Evolutionary conservation across 2,888 invertebrate genomes (phyloP), one percentile per base, ranked within the genome.

Genomic region (Ophion slaviceki): DNA sequence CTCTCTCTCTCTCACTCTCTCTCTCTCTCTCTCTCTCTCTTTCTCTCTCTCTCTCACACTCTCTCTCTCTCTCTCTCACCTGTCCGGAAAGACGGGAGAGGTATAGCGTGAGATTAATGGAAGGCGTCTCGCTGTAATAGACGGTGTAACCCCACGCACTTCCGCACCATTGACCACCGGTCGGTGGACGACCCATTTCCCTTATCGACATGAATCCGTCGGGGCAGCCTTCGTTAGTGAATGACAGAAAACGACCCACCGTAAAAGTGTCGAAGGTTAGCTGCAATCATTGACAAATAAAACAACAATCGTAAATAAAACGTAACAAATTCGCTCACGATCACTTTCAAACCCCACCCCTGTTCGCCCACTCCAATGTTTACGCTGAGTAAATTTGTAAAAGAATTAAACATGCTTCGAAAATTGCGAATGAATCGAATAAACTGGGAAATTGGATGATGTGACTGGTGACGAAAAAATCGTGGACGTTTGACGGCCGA

Each of bases 91-190:
- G 94, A 88, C 96, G 95, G 90, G 96, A 96, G 87, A 97, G 94
- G 91, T 95, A 95, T 83, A 97, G 94, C 10, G 97, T 96, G 93
- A 97, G 95, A 94, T 97, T 97, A 89, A 97, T 96, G 88, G 97
- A 97, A 88, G 96, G 95, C 10, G 97, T 97, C 94, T 97, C 97
- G 93, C 97, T 97, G 95, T 97, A 97, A 94, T 97, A 97, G 72
- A 97, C 97, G 0, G 97, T 97, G 93, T 97, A 97, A 7, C 97
- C 97, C 97, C 97, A 97, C 0, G 97, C 97, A 66, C 97, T 97
- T 67, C 97, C 97, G 89, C 97, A 97, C 97, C 97, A 97, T 93
- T 97, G 96, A 8, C 97, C 97, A 4, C 96, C 96, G 8, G 97
- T 96, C 80, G 96, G 95, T 0, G 96, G 96, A 0, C 97, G 95